Evolutionary conservation across 2,797 vertebrate species (phyloP).

Genomic region (Chromis chromis): DNA sequence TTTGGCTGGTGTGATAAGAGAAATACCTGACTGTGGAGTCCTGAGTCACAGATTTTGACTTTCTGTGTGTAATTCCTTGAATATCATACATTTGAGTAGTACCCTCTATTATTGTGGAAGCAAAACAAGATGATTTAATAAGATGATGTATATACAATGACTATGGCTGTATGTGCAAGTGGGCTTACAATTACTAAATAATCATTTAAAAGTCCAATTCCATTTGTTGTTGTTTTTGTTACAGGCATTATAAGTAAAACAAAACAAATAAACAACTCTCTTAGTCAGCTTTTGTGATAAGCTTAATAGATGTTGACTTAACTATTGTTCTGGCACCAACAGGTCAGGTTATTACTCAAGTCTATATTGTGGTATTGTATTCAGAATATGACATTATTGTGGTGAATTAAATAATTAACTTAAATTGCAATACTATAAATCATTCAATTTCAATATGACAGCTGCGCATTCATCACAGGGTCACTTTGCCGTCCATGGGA

Average conservation of each 20-base stretch:
- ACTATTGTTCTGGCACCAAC: too few relatives aligned
- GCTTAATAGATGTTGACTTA: background rate
- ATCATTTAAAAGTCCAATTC: background rate
- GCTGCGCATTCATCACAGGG: background rate
- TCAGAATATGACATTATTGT: background rate
- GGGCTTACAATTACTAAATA: background rate
- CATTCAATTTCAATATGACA: background rate
- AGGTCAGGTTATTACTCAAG: background rate
- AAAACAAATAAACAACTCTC: background rate
- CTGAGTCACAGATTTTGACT: conserved; percentile 12
- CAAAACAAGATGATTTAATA: background rate
- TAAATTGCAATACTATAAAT: background rate
- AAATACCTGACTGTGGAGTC: conserved; percentile 20
- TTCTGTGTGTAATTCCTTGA: conserved; percentile 29
- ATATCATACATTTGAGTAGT: conserved; percentile 1
- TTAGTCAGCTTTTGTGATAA: background rate
- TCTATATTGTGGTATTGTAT: background rate
- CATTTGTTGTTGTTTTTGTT: too few relatives aligned
- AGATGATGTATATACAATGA: background rate
- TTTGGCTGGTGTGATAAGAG: conserved; percentile 40
- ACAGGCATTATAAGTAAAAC: background rate
- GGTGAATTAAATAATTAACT: background rate
- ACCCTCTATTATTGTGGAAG: conserved; percentile 1
- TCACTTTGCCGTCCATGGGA: background rate
- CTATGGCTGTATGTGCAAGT: background rate